Evolutionary conservation across 1,140 invertebrate species (phyloP).

Genomic region (Saxidomus purpurata): DNA sequence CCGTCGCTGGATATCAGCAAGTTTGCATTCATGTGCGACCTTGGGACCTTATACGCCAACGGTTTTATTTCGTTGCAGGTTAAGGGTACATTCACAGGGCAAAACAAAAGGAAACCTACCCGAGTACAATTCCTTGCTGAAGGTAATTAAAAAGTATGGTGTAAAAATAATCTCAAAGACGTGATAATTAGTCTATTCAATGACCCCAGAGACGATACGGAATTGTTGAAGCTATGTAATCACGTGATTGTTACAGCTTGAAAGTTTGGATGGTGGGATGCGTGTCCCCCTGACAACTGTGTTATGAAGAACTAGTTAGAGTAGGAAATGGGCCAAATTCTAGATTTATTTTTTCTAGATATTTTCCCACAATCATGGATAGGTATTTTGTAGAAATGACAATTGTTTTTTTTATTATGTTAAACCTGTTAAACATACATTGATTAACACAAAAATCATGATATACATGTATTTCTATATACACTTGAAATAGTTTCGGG

Average conservation of each 20-base stretch:
- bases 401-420: no score
- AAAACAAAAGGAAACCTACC: conserved; percentile 9
- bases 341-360: conserved; percentile 58
- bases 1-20: background rate
- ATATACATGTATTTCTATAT: no score
- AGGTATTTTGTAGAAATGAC: conserved; percentile 40
- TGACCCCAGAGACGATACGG: conserved; percentile 78
- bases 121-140: conserved; percentile 68
- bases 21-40: background rate
- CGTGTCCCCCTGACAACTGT: conserved; percentile 76
- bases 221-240: conserved; percentile 76
- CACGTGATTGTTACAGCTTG: conserved; percentile 80
- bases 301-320: conserved; percentile 69
- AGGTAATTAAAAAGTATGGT: conserved; percentile 72
- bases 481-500: no score
- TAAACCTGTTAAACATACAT: no score
- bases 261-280: conserved; percentile 83
- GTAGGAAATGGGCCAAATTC: conserved; percentile 48
- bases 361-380: conserved; percentile 76
- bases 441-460: no score
- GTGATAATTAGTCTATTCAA: conserved; percentile 51
- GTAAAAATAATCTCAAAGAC: conserved; percentile 54
- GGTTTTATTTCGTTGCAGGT: background rate
- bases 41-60: background rate
- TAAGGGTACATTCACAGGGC: conserved; percentile 56